These are phyloP conservation scores for Tiliacea citrago DNA, from an alignment of 2,888 invertebrate species.

Conservation along the genomic window DNA sequence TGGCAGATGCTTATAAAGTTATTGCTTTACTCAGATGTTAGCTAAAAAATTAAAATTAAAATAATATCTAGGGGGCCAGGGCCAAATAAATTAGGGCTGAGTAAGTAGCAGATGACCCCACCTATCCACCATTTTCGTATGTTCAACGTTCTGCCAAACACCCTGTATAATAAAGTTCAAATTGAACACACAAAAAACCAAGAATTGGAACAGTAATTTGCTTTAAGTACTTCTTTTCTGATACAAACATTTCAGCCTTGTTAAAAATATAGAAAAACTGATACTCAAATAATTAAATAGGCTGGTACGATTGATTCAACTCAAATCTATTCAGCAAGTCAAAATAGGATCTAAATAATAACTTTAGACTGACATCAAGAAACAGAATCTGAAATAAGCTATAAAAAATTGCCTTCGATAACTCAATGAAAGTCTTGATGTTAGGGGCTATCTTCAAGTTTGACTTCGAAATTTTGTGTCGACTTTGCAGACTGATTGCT, in stretches of 20 bases:
- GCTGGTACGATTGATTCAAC: neutral
- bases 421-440: constrained; percentile 73
- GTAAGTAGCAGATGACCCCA: too few relatives aligned
- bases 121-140: too few relatives aligned
- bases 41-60: too few relatives aligned
- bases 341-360: constrained; percentile 46
- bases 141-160: too few relatives aligned
- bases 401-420: constrained; percentile 73
- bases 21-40: too few relatives aligned
- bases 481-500: constrained; percentile 70
- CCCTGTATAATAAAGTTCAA: neutral
- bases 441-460: constrained; percentile 66
- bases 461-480: constrained; percentile 68
- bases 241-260: neutral
- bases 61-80: too few relatives aligned
- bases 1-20: too few relatives aligned
- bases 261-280: constrained; percentile 2
- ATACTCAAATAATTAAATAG: constrained; percentile 17
- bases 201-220: neutral
- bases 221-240: neutral
- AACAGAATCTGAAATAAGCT: constrained; percentile 73
- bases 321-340: constrained; percentile 33
- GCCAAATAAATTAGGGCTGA: too few relatives aligned
- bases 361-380: constrained; percentile 59
- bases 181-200: neutral